Evolutionary conservation across 2,888 invertebrate species (phyloP), one percentile per base, ranked within the genome.

Genomic region (Phytoseiulus persimilis): DNA sequence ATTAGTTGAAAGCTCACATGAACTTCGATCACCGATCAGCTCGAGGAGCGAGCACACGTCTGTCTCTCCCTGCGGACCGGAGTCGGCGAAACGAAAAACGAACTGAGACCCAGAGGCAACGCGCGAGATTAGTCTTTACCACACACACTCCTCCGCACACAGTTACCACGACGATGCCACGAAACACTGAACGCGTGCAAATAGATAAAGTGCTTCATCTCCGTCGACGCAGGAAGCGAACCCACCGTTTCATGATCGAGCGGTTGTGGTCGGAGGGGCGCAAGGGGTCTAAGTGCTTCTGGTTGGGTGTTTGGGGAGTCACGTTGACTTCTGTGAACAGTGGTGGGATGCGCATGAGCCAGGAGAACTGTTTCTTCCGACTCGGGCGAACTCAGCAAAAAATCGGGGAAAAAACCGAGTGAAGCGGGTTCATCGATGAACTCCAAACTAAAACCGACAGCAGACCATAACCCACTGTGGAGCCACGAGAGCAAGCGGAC

Each of bases 181-280:
- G 65, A 28, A 65, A 28, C 28, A 65, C 14, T 65, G 65, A 18
- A 28, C 5, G 65, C 65, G 65, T 23, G 65, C 65, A 28, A 65
- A 65, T 6, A 14, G 65, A 65, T 18, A 65, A 65, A 65, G 28
- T 65, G 28, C 1, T 65, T 3, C 65, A 14, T 65, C 9, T 3
- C 39, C 39, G 3, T 65, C 65, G 5, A 14, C 65, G n/a, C 87
- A 33, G 18, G 28, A 87, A 31, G 32, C 32, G 32, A 31, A 32
- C 87, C 87, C 45, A 87, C 87, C 87, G 87, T 87, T 87, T 87
- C 87, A 32, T 87, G 87, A 45, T 87, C 87, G 87, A 87, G 87
- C 32, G 32, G 87, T 28, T 33, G 39, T n/a, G 32, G 87, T 87
- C 45, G 87, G n/a, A 33, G 87, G 45, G 87, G 32, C 23, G 32